These are phyloP conservation scores for Cavia porcellus DNA, from an alignment of 2,113 vertebrate genomes.

Conservation along the genomic window DNA sequence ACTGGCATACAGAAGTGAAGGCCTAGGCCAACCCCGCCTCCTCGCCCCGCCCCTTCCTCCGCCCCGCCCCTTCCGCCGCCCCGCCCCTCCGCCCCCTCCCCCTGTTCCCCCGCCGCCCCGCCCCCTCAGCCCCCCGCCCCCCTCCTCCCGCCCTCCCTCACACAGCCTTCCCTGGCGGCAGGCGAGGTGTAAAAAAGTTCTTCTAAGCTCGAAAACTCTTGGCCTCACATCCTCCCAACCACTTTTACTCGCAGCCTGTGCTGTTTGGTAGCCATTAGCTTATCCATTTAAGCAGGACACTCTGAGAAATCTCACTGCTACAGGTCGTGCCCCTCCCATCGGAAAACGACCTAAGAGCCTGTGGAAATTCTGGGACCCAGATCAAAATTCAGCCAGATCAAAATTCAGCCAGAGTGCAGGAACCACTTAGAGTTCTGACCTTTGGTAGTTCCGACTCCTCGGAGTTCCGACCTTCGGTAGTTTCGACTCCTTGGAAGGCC, in stretches of 20 bases:
- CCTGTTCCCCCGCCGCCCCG: too few relatives aligned
- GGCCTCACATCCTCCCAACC: background rate
- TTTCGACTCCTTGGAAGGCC: background rate
- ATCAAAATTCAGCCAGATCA: background rate
- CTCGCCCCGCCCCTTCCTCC: too few relatives aligned
- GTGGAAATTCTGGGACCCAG: background rate
- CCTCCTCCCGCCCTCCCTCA: too few relatives aligned
- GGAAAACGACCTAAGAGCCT: background rate
- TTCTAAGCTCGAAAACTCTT: background rate
- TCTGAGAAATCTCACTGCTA: background rate
- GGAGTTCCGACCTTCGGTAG: accelerated
- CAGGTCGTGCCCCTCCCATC: accelerated
- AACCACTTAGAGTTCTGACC: background rate
- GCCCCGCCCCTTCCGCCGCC: too few relatives aligned
- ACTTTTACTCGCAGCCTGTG: accelerated
- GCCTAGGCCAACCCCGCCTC: background rate
- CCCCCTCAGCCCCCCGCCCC: too few relatives aligned
- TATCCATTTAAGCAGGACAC: too few relatives aligned
- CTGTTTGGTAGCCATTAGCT: background rate
- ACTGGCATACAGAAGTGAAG: background rate
- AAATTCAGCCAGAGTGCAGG: background rate
- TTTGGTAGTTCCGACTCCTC: accelerated
- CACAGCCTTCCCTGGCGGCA: background rate
- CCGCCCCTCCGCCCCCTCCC: too few relatives aligned
- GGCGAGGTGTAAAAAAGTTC: background rate